These are phyloP conservation scores for Cantharis lateralis DNA, from an alignment of 2,888 invertebrate genomes.

Conservation along the genomic window DNA sequence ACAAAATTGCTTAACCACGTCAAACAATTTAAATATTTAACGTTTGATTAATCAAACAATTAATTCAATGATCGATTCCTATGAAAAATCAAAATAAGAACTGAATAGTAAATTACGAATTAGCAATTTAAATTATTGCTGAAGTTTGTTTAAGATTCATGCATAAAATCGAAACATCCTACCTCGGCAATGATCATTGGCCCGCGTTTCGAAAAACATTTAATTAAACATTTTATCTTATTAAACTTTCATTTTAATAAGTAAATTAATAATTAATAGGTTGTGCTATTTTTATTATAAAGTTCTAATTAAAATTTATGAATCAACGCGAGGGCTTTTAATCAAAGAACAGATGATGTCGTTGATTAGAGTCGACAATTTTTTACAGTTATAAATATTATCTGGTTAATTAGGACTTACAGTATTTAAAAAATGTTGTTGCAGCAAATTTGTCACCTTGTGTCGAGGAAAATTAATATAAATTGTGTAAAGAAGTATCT, in stretches of 20 bases:
- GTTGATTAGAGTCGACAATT: not conserved
- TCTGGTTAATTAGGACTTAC: not conserved
- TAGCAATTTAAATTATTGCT: not conserved
- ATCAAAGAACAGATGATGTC: not conserved
- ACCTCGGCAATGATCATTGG: not conserved
- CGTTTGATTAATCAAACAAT: not conserved
- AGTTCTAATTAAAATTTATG: not conserved
- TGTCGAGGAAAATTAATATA: not conserved
- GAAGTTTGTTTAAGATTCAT: not conserved
- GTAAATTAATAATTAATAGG: not conserved
- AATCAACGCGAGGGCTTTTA: not conserved
- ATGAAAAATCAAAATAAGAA: not conserved
- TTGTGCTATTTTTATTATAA: not conserved
- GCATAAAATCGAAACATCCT: not conserved
- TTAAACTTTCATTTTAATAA: not conserved
- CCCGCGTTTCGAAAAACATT: not conserved
- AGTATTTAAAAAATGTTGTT: not conserved
- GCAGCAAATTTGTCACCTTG: not conserved
- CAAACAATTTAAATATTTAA: not conserved
- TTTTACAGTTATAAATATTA: not conserved
- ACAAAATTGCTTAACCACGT: not conserved
- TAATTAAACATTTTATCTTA: not conserved
- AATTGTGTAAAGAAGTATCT: not conserved
- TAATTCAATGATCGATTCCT: not conserved
- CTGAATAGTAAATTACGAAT: not conserved